Evolutionary conservation across 2,888 invertebrate genomes (phyloP), one percentile per base, ranked within the genome.

Genomic region (Chymomyza caudatula): DNA sequence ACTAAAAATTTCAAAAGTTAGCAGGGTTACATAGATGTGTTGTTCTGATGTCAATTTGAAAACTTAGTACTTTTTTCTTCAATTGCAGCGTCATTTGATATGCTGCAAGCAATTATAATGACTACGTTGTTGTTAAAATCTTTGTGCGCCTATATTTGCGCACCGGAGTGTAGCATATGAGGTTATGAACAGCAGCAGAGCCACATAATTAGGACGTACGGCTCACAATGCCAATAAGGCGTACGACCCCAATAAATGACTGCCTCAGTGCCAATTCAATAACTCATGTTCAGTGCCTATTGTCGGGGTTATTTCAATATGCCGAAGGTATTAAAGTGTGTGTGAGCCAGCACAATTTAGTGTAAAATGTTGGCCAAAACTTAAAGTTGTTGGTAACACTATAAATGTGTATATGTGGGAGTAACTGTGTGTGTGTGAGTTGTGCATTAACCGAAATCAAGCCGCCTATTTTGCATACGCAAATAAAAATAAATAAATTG

Each of bases 401-500:
- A 49, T 2, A 5, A 47, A 22, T 6, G 53, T 65, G 53, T 54
- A 47, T 2, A 8, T 55, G 57, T 37, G 53, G 47, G 42, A 55
- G 55, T 23, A 15, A 37, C 11, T 37, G 43, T 22, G 37, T 51
- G 11, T 60, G 15, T 25, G 55, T 55, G 52, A 15, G 53, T 25
- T 25, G 25, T 2, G 25, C 25, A 25, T 25, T 25, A 25, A 25
- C 25, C 25, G 25, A 84, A 80, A 78, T 81, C 85, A 82, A 79
- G 73, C 74, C 73, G 73, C 79, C 73, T 82, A 83, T 77, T 81
- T 81, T 81, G 85, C 80, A 81, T 85, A 81, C 65, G 75, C 69
- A 85, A 81, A 81, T 79, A 81, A 83, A 85, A 82, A 74, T 80
- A 85, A 77, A 83, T 85, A 81, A 81, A 81, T 81, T 81, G 85